Evolutionary conservation across 2,797 vertebrate genomes (phyloP).

Genomic region (Picus viridis): DNA sequence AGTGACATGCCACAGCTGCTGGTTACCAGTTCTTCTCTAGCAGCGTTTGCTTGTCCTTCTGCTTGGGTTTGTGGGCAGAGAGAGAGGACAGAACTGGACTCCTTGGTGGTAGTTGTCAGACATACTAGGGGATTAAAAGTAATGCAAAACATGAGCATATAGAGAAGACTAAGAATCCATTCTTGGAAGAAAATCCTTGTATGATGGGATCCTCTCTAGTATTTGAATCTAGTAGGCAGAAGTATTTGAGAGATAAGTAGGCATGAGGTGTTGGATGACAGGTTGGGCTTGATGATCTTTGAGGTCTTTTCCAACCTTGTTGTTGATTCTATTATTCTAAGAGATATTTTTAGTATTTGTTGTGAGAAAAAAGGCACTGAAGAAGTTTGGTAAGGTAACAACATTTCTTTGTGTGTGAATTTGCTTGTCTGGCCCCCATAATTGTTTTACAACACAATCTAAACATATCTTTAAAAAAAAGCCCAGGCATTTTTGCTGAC

Average conservation of each 20-base stretch:
- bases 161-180: background rate
- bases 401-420: background rate
- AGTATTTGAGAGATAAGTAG: background rate
- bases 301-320: too few relatives aligned
- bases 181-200: background rate
- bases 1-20: background rate
- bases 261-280: too few relatives aligned
- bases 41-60: background rate
- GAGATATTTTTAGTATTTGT: background rate
- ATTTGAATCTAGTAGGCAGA: background rate
- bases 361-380: background rate
- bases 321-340: background rate
- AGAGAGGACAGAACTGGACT: background rate
- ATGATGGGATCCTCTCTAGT: background rate
- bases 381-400: background rate
- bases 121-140: background rate
- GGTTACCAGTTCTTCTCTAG: background rate
- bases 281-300: too few relatives aligned
- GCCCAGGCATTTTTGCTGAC: background rate
- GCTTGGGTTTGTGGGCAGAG: background rate
- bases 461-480: background rate
- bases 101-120: background rate
- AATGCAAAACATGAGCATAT: background rate
- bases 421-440: background rate
- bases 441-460: background rate